These are phyloP conservation scores for Bambusicola thoracicus DNA, from an alignment of 2,113 vertebrate species.

Conservation along the genomic window DNA sequence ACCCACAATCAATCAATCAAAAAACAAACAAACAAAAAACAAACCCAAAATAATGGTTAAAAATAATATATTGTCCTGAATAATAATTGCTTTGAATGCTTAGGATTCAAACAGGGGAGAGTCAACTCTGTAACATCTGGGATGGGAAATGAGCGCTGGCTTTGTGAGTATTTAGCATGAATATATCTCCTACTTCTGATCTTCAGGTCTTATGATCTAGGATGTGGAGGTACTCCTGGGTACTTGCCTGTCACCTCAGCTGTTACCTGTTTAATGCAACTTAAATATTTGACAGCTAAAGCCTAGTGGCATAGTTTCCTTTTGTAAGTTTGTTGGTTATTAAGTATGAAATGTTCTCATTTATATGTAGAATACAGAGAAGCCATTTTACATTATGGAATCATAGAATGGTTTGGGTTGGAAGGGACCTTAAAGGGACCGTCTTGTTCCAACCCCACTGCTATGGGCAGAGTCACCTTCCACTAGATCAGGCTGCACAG, in stretches of 20 bases:
- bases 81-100: background rate
- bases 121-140: background rate
- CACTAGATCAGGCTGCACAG: background rate
- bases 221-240: background rate
- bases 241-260: background rate
- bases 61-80: background rate
- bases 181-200: background rate
- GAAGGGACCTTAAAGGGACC: background rate
- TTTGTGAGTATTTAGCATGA: background rate
- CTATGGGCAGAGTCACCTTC: background rate
- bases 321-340: constrained; percentile 1
- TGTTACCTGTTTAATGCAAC: background rate
- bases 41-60: background rate
- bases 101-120: background rate
- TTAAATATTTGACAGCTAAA: background rate
- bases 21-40: no score
- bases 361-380: background rate
- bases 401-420: background rate
- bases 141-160: background rate
- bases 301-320: background rate
- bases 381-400: background rate
- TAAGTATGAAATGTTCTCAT: background rate
- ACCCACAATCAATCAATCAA: no score
- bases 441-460: background rate
- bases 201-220: background rate